Conservation (phyloP, 2,888 invertebrate species). For the Malachius bipustulatus region DNA sequence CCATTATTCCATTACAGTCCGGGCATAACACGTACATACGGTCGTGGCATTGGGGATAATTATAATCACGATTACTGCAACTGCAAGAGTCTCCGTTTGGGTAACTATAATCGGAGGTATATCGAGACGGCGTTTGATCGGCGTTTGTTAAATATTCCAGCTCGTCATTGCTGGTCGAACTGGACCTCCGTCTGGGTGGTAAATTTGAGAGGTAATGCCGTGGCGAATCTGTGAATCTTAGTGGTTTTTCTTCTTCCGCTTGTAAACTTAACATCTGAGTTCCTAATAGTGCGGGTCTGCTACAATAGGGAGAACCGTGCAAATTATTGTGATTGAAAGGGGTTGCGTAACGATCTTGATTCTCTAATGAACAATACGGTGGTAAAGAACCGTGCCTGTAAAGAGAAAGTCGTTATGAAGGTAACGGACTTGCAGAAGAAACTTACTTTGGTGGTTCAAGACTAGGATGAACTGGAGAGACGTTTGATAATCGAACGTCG, state of each 20-base stretch:
- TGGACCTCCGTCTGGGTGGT: conserved; percentile 61
- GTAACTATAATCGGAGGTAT: conserved; percentile 32
- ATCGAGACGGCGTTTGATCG: too few species aligned
- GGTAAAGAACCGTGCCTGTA: conserved; percentile 20
- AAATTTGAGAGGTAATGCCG: conserved; percentile 48
- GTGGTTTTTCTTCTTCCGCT: conserved; percentile 48
- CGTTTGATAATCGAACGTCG: conserved; percentile 80
- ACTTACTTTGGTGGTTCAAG: conserved; percentile 57
- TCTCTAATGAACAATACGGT: conserved; percentile 32
- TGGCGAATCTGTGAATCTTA: conserved; percentile 64
- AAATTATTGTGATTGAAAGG: conserved; percentile 76
- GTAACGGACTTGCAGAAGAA: neutral
- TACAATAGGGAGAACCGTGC: conserved; percentile 73
- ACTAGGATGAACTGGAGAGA: conserved; percentile 70
- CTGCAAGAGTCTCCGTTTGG: conserved; percentile 28
- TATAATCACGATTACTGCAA: neutral
- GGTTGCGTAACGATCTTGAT: conserved; percentile 44
- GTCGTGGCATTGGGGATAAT: conserved; percentile 23
- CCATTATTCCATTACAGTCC: conserved; percentile 33
- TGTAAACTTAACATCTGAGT: conserved; percentile 40
- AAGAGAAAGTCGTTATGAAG: neutral
- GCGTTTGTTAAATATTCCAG: conserved; percentile 41
- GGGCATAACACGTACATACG: conserved; percentile 31
- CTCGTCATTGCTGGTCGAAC: conserved; percentile 58
- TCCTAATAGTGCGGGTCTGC: conserved; percentile 50